Percentiles rank a stretch among this genome's conserved stretches.
Evolutionary conservation across 1,140 invertebrate species (phyloP).

Genomic region (Oedothorax gibbosus): DNA sequence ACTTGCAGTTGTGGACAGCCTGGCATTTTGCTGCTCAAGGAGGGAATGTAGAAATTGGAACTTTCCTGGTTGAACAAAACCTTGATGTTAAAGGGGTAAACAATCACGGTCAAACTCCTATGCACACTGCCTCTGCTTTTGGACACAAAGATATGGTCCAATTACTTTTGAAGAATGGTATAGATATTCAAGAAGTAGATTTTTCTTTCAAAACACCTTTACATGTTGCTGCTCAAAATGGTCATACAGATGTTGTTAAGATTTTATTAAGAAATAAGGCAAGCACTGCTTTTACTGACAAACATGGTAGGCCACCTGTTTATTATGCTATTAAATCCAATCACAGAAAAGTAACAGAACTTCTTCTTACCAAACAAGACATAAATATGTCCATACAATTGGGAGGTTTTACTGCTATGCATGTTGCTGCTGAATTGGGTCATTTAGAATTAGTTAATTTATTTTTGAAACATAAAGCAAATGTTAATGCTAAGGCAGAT

Average conservation of each 20-base stretch:
- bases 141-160: constrained; percentile 23
- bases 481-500: not conserved
- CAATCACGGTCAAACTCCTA: not conserved
- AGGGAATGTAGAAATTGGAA: constrained; percentile 18
- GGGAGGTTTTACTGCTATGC: not conserved
- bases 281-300: constrained; percentile 71
- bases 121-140: constrained; percentile 27
- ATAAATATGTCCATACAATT: not conserved
- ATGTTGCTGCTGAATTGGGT: not conserved
- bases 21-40: constrained; percentile 36
- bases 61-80: not conserved
- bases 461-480: not conserved
- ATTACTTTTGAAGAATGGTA: constrained; percentile 1
- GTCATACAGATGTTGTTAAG: constrained; percentile 17
- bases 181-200: not conserved
- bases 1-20: constrained; percentile 17
- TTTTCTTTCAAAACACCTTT: not conserved
- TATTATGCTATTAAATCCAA: not conserved
- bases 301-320: not conserved
- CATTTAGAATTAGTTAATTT: not conserved
- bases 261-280: constrained; percentile 72
- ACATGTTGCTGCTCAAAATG: constrained; percentile 1
- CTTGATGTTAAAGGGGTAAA: not conserved
- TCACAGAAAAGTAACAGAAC: not conserved
- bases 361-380: not conserved